A percentile compares a stretch with the other conserved stretches of the same genome.
These are phyloP conservation scores for Brachionus manjavacas DNA, from an alignment of 1,140 invertebrate species.

Conservation along the genomic window DNA sequence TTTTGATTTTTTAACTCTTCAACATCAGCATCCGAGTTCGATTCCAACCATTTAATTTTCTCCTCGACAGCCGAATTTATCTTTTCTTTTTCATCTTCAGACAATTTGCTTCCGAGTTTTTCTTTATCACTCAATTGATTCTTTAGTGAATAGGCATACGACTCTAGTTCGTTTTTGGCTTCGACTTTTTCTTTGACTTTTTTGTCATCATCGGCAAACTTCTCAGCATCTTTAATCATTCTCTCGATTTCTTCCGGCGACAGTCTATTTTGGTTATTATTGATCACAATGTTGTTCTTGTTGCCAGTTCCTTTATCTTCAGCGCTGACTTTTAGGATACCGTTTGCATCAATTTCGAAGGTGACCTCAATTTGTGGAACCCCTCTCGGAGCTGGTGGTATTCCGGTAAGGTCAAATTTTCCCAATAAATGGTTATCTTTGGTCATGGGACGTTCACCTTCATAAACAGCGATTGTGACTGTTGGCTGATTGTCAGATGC, in stretches of 20 bases:
- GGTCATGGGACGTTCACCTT: constrained; percentile 97
- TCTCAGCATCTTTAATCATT: constrained; percentile 97
- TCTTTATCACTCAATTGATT: constrained; percentile 87
- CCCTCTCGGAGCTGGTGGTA: constrained; percentile 91
- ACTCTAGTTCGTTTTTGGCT: constrained; percentile 79
- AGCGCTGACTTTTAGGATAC: constrained; percentile 79
- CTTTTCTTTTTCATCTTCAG: constrained; percentile 84
- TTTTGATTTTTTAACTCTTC: constrained; percentile 94
- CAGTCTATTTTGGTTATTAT: constrained; percentile 91
- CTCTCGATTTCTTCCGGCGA: constrained; percentile 95
- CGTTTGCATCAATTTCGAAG: constrained; percentile 98
- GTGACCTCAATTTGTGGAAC: constrained; percentile 98
- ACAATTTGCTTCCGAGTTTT: constrained; percentile 86
- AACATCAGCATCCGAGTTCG: constrained; percentile 84
- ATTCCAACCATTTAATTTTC: constrained; percentile 95
- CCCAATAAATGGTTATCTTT: constrained; percentile 96
- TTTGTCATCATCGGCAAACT: constrained; percentile 96
- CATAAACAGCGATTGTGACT: constrained; percentile 90
- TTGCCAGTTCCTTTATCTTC: constrained; percentile 98
- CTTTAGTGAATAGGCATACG: constrained; percentile 94
- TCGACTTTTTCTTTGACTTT: constrained; percentile 94
- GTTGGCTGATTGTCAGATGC: constrained; percentile 97
- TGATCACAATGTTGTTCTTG: constrained; percentile 96
- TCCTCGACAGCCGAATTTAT: constrained; percentile 90
- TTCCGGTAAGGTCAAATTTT: constrained; percentile 96